Evolutionary conservation across 2,113 vertebrate genomes (phyloP).

Genomic region (Pyrgilauda ruficollis): DNA sequence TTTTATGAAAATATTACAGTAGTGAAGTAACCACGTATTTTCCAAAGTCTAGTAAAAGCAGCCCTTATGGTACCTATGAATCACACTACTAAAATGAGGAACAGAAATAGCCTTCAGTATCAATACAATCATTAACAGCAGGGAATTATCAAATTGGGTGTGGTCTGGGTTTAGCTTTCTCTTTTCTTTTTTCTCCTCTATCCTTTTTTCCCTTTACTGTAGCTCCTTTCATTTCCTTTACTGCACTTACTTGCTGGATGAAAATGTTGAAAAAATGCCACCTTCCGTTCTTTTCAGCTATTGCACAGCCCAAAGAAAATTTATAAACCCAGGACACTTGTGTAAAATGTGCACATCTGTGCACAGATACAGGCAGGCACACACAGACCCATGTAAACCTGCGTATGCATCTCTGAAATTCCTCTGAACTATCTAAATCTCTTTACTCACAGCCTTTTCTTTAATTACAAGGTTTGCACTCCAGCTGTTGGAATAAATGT

Average conservation of each 20-base stretch:
- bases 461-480: not conserved
- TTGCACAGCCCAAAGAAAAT: not conserved
- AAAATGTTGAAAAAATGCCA: not conserved
- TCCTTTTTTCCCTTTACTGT: not conserved
- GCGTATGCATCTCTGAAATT: not conserved
- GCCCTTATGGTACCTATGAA: not conserved
- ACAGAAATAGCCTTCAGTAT: not conserved
- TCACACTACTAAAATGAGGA: not conserved
- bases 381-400: fast-evolving
- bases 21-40: not conserved
- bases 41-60: not conserved
- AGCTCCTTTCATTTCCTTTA: not conserved
- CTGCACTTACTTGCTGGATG: not conserved
- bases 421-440: not conserved
- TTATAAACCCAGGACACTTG: not conserved
- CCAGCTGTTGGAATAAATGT: not conserved
- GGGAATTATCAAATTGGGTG: not conserved
- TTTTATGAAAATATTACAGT: not conserved
- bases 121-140: not conserved
- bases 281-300: not conserved
- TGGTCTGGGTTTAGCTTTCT: not conserved
- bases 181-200: not conserved
- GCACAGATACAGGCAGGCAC: not conserved
- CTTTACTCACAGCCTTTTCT: not conserved
- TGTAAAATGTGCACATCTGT: fast-evolving